phyloP scores from a whole-genome alignment of 2,888 invertebrate species.

The Petrolisthes cinctipes region DNA sequence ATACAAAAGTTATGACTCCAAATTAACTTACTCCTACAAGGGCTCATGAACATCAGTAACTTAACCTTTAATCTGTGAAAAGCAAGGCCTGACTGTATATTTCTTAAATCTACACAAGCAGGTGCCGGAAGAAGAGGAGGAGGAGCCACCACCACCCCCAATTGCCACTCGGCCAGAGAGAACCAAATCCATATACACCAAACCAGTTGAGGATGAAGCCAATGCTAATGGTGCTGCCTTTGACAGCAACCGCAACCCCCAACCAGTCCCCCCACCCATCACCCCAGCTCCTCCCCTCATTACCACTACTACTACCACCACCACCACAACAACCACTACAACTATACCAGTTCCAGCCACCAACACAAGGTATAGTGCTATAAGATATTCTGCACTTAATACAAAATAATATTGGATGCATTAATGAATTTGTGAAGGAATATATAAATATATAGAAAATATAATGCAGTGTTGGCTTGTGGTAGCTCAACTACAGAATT shows the following conservation, averaged over 20 bases:
- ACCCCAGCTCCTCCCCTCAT: constrained; percentile 71
- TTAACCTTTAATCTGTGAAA: too few species aligned
- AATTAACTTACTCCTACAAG: too few species aligned
- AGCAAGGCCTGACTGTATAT: too few species aligned
- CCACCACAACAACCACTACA: constrained; percentile 70
- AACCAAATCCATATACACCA: constrained; percentile 99
- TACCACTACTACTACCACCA: constrained; percentile 70
- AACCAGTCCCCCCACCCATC: constrained; percentile 69
- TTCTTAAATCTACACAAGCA: neutral
- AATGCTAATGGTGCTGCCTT: constrained; percentile 71
- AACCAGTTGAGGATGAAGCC: constrained; percentile 87
- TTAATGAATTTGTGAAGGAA: too few species aligned
- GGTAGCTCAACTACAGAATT: neutral
- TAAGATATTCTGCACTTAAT: neutral
- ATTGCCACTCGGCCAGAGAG: constrained; percentile 96
- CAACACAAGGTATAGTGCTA: constrained; percentile 29
- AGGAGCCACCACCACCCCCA: constrained; percentile 88
- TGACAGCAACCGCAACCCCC: constrained; percentile 68
- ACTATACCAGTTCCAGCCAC: neutral
- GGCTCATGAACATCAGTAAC: too few species aligned
- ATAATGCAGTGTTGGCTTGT: neutral
- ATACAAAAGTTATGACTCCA: too few species aligned
- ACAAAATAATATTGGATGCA: too few species aligned
- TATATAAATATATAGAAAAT: too few species aligned
- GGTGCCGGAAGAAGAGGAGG: constrained; percentile 66